These are phyloP conservation scores for Cichlasoma orientale DNA, from an alignment of 2,797 vertebrate genomes.

Conservation along the genomic window DNA sequence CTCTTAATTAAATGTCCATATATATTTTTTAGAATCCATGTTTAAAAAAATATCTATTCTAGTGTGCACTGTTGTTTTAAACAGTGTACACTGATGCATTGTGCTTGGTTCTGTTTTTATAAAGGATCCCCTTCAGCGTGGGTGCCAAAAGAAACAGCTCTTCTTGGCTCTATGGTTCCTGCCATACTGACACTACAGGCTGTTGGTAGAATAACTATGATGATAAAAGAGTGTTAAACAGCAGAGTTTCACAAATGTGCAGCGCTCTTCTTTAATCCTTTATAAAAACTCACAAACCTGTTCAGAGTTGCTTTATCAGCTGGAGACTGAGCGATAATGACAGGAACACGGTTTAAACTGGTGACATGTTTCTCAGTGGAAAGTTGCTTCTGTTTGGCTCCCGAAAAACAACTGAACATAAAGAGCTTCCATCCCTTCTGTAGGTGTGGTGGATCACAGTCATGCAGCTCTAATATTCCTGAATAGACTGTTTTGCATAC, in stretches of 20 bases:
- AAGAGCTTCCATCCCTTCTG: neutral
- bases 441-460: neutral
- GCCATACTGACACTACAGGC: conserved; percentile 10
- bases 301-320: neutral
- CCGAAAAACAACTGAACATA: neutral
- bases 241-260: conserved; percentile 20
- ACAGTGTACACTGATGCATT: neutral
- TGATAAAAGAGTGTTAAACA: conserved; percentile 6
- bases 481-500: neutral
- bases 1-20: neutral
- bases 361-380: neutral
- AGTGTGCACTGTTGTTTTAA: neutral
- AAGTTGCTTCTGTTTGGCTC: neutral
- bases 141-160: neutral
- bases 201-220: conserved; percentile 4
- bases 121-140: conserved; percentile 8
- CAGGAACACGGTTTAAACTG: neutral
- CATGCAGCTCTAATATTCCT: neutral
- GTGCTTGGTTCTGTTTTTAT: neutral
- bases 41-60: neutral
- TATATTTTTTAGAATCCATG: neutral
- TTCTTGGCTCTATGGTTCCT: conserved; percentile 2
- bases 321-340: neutral
- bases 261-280: neutral
- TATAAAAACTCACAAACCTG: neutral